These are phyloP conservation scores for Trachelipus rathkii DNA, from an alignment of 1,140 invertebrate species.

Conservation along the genomic window DNA sequence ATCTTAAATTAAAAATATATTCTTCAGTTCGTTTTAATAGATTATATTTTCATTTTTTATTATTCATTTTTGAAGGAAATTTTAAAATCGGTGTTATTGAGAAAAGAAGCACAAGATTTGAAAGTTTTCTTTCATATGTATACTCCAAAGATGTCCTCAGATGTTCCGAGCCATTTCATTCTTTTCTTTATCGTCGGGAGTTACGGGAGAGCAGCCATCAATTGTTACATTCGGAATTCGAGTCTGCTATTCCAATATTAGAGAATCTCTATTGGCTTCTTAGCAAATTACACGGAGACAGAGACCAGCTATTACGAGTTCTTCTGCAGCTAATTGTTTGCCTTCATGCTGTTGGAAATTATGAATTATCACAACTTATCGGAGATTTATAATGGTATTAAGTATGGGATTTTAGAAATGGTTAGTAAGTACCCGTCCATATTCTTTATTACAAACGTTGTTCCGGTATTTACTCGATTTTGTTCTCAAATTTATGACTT, in stretches of 20 bases:
- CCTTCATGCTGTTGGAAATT: slow-evolving; percentile 54
- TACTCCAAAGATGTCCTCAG: slow-evolving; percentile 58
- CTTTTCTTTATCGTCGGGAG: slow-evolving; percentile 66
- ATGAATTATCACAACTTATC: slow-evolving; percentile 60
- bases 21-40: no score
- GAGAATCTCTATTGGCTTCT: slow-evolving; percentile 67
- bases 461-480: no score
- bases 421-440: no score
- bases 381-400: no score
- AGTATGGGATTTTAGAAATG: no score
- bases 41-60: no score
- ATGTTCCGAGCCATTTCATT: slow-evolving; percentile 59
- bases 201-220: slow-evolving; percentile 59
- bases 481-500: no score
- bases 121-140: slow-evolving; percentile 61
- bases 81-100: slow-evolving; percentile 59
- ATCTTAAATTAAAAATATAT: no score
- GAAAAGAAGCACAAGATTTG: slow-evolving; percentile 65
- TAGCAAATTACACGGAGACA: slow-evolving; percentile 68
- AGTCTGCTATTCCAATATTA: slow-evolving; percentile 60
- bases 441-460: no score
- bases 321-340: slow-evolving; percentile 67
- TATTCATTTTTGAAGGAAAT: background rate
- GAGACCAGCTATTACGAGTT: slow-evolving; percentile 64
- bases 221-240: slow-evolving; percentile 60